These are phyloP conservation scores for Leptinotarsa haldemani DNA, from an alignment of 2,888 invertebrate genomes.

Conservation along the genomic window DNA sequence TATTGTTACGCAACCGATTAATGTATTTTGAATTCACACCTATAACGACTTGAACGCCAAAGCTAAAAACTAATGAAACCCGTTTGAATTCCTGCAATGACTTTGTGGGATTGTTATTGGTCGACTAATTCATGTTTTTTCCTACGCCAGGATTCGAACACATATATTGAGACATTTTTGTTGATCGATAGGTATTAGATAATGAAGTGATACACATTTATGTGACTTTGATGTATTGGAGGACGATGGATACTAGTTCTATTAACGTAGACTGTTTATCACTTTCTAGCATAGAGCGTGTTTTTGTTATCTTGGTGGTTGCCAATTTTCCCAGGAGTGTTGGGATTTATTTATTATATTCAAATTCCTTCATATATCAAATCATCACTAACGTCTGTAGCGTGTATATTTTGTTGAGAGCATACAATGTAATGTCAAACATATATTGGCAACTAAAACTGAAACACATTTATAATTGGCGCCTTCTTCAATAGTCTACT, in stretches of 20 bases:
- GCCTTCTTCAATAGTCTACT: too few relatives aligned
- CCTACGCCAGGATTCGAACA: constrained; percentile 27
- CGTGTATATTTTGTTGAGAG: too few relatives aligned
- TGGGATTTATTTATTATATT: too few relatives aligned
- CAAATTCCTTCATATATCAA: too few relatives aligned
- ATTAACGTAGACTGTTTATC: neutral
- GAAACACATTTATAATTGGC: too few relatives aligned
- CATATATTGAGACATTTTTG: constrained; percentile 19
- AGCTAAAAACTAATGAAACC: constrained; percentile 42
- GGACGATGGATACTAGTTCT: constrained; percentile 6
- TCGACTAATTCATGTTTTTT: constrained; percentile 34
- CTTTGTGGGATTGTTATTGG: constrained; percentile 43
- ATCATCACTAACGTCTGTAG: too few relatives aligned
- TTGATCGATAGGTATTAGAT: constrained; percentile 12
- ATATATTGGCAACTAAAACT: too few relatives aligned
- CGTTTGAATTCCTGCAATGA: constrained; percentile 45
- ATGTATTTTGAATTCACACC: constrained; percentile 45
- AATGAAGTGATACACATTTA: constrained; percentile 7
- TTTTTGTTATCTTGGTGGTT: neutral
- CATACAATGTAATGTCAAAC: too few relatives aligned
- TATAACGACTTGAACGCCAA: constrained; percentile 37
- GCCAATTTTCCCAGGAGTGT: too few relatives aligned
- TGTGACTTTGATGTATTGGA: constrained; percentile 19
- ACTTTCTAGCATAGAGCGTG: neutral
- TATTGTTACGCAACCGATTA: constrained; percentile 39